These are phyloP conservation scores for Salvelinus sp. DNA, from an alignment of 2,113 vertebrate genomes.

Conservation along the genomic window DNA sequence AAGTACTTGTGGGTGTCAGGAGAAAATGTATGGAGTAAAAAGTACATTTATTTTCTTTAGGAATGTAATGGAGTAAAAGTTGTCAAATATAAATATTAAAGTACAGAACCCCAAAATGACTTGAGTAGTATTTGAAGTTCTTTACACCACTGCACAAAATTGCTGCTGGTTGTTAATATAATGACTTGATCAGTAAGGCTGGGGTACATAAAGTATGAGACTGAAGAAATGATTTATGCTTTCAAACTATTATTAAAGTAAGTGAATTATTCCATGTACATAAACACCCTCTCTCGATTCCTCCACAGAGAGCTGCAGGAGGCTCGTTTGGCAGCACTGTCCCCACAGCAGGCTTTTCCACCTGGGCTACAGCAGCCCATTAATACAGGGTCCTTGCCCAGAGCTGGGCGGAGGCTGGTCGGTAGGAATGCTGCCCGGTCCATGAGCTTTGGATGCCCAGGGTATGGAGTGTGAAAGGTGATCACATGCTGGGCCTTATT, in stretches of 20 bases:
- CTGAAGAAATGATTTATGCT: neutral
- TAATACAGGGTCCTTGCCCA: constrained; percentile 51
- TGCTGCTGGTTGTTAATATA: neutral
- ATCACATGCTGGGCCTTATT: neutral
- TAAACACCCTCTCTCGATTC: neutral
- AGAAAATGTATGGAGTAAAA: no score
- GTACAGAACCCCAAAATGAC: no score
- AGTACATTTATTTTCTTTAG: no score
- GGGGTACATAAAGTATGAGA: neutral
- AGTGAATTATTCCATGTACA: neutral
- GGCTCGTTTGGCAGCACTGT: constrained; percentile 77
- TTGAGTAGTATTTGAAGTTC: no score
- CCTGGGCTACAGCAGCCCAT: constrained; percentile 37
- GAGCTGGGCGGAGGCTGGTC: constrained; percentile 71
- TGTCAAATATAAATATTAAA: no score
- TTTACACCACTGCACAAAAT: no score
- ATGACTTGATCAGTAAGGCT: neutral
- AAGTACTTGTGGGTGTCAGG: no score
- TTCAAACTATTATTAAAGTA: neutral
- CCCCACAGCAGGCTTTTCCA: constrained; percentile 54
- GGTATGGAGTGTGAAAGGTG: constrained; percentile 26
- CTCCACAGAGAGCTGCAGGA: constrained; percentile 83
- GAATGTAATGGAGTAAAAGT: no score
- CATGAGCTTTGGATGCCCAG: constrained; percentile 76
- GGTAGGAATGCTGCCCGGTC: constrained; percentile 80